Percentiles rank a stretch among this genome's conserved stretches.
phyloP scores from a whole-genome alignment of 2,888 invertebrate species.

The Eudemis profundana region DNA sequence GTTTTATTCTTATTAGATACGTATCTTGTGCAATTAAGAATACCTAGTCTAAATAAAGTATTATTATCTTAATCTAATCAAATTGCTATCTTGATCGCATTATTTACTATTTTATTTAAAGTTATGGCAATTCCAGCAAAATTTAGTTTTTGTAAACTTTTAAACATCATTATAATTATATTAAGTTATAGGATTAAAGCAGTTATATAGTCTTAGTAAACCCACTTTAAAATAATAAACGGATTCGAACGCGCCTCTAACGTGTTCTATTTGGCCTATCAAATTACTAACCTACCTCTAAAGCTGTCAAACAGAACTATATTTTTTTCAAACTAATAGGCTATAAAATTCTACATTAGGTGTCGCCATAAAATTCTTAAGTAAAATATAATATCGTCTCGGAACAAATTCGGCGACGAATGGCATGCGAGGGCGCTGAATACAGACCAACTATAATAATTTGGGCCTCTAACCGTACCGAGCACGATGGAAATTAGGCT shows the following conservation, averaged over 20 bases:
- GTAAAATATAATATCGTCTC: constrained; percentile 32
- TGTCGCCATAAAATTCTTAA: constrained; percentile 42
- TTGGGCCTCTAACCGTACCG: not conserved
- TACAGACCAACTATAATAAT: not conserved
- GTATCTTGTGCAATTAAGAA: constrained; percentile 19
- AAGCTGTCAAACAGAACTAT: constrained; percentile 37
- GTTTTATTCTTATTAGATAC: constrained; percentile 27
- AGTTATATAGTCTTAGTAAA: not conserved
- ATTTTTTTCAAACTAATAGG: constrained; percentile 35
- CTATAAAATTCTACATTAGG: constrained; percentile 37
- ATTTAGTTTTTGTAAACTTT: not conserved
- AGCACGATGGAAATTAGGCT: not conserved
- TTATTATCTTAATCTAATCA: constrained; percentile 26
- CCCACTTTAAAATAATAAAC: constrained; percentile 23
- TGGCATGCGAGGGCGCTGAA: constrained; percentile 14
- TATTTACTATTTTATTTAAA: not conserved
- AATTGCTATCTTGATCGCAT: constrained; percentile 1
- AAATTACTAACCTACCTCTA: constrained; percentile 32
- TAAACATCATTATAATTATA: not conserved
- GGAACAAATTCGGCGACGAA: constrained; percentile 39
- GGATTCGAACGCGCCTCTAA: constrained; percentile 1
- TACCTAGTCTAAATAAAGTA: constrained; percentile 27
- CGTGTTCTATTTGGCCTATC: constrained; percentile 29
- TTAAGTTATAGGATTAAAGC: not conserved
- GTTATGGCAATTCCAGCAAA: not conserved